phyloP scores from a whole-genome alignment of 2,113 vertebrate genomes.

The Rhinolophus sinicus region DNA sequence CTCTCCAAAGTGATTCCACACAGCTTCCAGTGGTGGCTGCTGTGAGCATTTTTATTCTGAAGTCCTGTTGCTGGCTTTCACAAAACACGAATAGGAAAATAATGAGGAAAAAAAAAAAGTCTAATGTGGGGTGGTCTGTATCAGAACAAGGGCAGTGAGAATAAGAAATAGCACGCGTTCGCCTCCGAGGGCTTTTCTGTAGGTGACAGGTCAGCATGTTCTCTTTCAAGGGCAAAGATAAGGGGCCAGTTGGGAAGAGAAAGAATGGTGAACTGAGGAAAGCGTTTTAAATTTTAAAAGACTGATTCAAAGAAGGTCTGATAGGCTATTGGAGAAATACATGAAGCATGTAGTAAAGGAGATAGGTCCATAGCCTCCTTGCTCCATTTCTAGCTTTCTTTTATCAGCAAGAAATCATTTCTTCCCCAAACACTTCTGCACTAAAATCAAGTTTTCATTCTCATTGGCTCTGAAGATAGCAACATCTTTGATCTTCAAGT shows the following conservation, averaged over 20 bases:
- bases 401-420: constrained; percentile 54
- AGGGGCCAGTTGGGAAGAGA: constrained; percentile 35
- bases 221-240: constrained; percentile 52
- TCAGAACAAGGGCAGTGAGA: background rate
- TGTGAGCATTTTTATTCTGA: constrained; percentile 50
- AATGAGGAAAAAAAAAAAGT: constrained; percentile 65
- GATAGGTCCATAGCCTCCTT: background rate
- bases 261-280: constrained; percentile 19
- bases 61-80: constrained; percentile 12
- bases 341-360: background rate
- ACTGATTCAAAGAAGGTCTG: constrained; percentile 23
- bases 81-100: constrained; percentile 68
- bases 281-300: constrained; percentile 56
- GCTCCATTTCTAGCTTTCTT: constrained; percentile 27
- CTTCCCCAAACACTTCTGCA: constrained; percentile 59
- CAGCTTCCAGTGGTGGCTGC: constrained; percentile 45
- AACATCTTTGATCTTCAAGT: constrained; percentile 76
- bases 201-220: background rate
- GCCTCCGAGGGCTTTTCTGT: background rate
- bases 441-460: constrained; percentile 69
- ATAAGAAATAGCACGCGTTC: background rate
- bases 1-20: constrained; percentile 25
- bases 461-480: constrained; percentile 31
- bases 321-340: background rate
- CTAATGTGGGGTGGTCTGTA: constrained; percentile 1